Conservation (phyloP, 2,888 invertebrate genomes). For the Diadromus collaris region DNA sequence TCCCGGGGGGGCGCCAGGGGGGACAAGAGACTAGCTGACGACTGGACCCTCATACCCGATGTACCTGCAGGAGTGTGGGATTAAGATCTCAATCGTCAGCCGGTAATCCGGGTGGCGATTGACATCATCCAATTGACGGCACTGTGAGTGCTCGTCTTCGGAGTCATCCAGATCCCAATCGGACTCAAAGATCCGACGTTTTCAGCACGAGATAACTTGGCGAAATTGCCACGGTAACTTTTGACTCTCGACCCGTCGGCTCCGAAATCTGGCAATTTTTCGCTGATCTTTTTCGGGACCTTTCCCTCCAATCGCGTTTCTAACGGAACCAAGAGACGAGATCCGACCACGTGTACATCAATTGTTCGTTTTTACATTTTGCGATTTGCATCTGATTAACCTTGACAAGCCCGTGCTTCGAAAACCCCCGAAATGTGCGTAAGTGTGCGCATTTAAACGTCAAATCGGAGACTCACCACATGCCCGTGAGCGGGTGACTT, state of each 20-base stretch:
- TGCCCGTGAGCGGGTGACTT: slow-evolving; percentile 78
- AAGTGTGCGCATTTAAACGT: slow-evolving; percentile 31
- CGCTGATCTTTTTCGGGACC: background rate
- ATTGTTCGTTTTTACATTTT: background rate
- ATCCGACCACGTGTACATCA: background rate
- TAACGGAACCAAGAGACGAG: background rate
- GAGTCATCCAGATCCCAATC: slow-evolving; percentile 53
- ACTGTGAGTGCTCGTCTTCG: slow-evolving; percentile 12
- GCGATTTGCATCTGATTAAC: background rate
- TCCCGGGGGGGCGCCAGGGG: slow-evolving; percentile 24
- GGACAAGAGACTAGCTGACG: slow-evolving; percentile 33
- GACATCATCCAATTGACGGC: slow-evolving; percentile 64
- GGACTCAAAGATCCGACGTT: slow-evolving; percentile 51
- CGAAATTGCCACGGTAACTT: background rate
- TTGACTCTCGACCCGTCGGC: slow-evolving; percentile 39
- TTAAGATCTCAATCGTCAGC: slow-evolving; percentile 70
- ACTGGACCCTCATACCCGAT: slow-evolving; percentile 38
- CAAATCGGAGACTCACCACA: slow-evolving; percentile 76
- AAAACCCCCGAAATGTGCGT: background rate
- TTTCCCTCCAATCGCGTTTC: background rate
- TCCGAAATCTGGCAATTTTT: background rate
- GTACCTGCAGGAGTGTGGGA: slow-evolving; percentile 68
- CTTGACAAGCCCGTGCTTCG: slow-evolving; percentile 7
- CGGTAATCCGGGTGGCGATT: slow-evolving; percentile 61
- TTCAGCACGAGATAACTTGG: slow-evolving; percentile 30